Evolutionary conservation across 92 coral and sea anemone genomes (phyloP).

Genomic region (Chrysogorgia sp.): DNA sequence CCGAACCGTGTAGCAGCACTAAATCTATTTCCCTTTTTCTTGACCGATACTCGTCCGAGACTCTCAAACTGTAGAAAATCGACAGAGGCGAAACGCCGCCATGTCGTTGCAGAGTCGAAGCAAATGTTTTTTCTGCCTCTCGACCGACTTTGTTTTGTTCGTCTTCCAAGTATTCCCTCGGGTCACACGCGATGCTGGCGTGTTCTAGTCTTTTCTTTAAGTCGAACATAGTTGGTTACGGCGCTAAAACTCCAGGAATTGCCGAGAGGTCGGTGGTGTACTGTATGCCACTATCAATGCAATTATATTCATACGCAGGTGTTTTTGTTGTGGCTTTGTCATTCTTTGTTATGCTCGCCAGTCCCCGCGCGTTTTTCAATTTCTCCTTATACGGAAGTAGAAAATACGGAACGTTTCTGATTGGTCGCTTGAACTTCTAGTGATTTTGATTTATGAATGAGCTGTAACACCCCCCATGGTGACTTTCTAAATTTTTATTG

Average conservation of each 20-base stretch:
- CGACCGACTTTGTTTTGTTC: constrained; percentile 92
- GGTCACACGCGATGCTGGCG: constrained; percentile 85
- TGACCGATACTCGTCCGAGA: constrained; percentile 90
- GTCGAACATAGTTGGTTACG: constrained; percentile 77
- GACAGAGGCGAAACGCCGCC: constrained; percentile 74
- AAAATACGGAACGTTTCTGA: too few relatives aligned
- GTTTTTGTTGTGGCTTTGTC: background rate
- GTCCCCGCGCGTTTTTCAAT: too few relatives aligned
- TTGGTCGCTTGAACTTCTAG: too few relatives aligned
- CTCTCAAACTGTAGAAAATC: constrained; percentile 86
- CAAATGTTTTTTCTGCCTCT: constrained; percentile 83
- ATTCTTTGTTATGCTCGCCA: background rate
- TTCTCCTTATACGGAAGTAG: too few relatives aligned
- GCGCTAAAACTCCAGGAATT: too few relatives aligned
- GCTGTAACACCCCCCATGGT: too few relatives aligned
- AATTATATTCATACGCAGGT: background rate
- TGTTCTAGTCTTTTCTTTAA: constrained; percentile 85
- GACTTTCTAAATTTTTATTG: too few relatives aligned
- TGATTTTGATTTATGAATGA: too few relatives aligned
- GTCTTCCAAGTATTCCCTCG: constrained; percentile 79
- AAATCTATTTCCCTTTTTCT: constrained; percentile 90
- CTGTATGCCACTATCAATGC: background rate
- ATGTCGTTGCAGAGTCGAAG: constrained; percentile 63
- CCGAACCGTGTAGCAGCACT: constrained; percentile 74
- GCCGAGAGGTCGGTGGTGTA: too few relatives aligned